phyloP scores from a whole-genome alignment of 1,140 invertebrate genomes.

The Habropoda laboriosa region DNA sequence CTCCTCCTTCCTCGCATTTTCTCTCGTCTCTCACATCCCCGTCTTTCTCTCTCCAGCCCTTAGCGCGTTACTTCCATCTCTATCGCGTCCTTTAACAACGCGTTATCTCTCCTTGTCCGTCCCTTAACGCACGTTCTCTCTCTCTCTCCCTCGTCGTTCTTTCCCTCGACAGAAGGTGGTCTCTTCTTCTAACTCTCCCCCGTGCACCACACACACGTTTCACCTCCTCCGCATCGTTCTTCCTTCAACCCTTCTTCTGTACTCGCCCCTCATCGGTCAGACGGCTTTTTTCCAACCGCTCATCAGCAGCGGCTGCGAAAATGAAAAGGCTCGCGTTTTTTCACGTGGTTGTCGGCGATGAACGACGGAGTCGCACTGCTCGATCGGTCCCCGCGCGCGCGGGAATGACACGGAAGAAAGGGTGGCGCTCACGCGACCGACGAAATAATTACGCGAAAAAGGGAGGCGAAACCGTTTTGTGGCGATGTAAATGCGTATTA shows the following conservation, averaged over 20 bases:
- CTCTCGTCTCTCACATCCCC: too few species aligned
- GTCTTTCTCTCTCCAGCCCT: background rate
- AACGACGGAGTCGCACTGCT: background rate
- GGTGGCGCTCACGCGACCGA: background rate
- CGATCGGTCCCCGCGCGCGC: background rate
- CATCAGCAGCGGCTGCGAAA: background rate
- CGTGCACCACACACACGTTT: too few species aligned
- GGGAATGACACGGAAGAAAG: background rate
- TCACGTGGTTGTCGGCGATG: background rate
- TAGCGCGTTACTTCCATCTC: too few species aligned
- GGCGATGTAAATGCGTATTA: background rate
- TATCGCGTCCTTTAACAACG: background rate
- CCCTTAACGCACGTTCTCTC: background rate
- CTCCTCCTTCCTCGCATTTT: too few species aligned
- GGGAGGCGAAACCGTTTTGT: background rate
- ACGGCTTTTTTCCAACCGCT: background rate
- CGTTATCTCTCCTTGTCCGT: background rate
- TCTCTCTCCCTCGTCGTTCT: constrained; percentile 1
- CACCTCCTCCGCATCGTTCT: background rate
- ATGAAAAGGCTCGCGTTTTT: constrained; percentile 12
- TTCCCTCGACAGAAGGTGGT: too few species aligned
- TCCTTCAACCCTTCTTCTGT: background rate
- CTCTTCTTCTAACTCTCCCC: too few species aligned
- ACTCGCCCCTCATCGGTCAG: background rate
- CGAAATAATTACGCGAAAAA: background rate